These are phyloP conservation scores for Microchrysa polita DNA, from an alignment of 2,888 invertebrate species.

Conservation along the genomic window DNA sequence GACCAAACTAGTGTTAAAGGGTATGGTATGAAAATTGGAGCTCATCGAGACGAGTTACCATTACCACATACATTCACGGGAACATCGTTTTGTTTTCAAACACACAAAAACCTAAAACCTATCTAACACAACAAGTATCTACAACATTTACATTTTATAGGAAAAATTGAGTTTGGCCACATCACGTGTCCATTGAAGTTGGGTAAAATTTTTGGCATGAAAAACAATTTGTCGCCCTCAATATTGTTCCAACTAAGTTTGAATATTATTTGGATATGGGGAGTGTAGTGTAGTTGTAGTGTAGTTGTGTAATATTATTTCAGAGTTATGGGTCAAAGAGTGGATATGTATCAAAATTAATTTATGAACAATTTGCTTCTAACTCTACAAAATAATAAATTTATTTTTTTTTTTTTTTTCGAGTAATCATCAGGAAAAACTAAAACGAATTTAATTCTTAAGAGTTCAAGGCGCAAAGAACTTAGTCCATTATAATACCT, in stretches of 20 bases:
- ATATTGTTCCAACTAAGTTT: conserved; percentile 33
- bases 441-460: too few relatives aligned
- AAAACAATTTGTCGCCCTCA: conserved; percentile 50
- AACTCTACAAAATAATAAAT: too few relatives aligned
- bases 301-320: too few relatives aligned
- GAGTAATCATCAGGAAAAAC: too few relatives aligned
- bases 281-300: too few relatives aligned
- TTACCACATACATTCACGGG: neutral
- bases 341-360: too few relatives aligned
- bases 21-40: conserved; percentile 32
- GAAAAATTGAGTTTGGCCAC: conserved; percentile 49
- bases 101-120: conserved; percentile 22
- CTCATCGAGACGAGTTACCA: neutral
- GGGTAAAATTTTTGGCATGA: conserved; percentile 49
- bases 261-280: conserved; percentile 22
- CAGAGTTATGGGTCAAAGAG: too few relatives aligned
- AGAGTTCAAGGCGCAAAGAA: too few relatives aligned
- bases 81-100: neutral
- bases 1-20: conserved; percentile 5
- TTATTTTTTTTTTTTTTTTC: too few relatives aligned
- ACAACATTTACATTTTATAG: conserved; percentile 15
- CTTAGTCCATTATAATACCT: too few relatives aligned
- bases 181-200: conserved; percentile 49
- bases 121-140: neutral
- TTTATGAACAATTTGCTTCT: too few relatives aligned